These are phyloP conservation scores for Ochotona princeps DNA, from an alignment of 2,113 vertebrate genomes.

Conservation along the genomic window DNA sequence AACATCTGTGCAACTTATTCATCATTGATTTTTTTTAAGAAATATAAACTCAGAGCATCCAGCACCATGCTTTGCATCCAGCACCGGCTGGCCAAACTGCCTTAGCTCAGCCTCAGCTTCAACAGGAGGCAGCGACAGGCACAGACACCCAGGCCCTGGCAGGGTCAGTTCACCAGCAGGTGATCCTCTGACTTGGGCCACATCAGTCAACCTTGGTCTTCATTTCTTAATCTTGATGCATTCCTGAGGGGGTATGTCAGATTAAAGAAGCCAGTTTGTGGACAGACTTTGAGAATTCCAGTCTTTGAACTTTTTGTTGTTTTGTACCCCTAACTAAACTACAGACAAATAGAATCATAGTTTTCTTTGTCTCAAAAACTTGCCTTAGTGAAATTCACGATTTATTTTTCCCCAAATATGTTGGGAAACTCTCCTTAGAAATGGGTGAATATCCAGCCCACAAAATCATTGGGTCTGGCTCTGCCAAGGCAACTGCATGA, in stretches of 20 bases:
- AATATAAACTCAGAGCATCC: not conserved
- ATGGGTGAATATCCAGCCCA: no score
- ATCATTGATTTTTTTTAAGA: not conserved
- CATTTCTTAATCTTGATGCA: not conserved
- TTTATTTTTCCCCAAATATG: not conserved
- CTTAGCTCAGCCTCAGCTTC: not conserved
- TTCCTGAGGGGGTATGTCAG: not conserved
- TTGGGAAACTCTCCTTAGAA: not conserved
- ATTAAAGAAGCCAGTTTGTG: not conserved
- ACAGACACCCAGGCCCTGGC: not conserved
- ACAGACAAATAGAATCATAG: not conserved
- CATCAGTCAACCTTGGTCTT: not conserved
- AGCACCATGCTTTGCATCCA: not conserved
- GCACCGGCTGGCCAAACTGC: rapidly evolving
- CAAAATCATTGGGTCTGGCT: no score
- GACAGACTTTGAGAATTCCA: constrained; percentile 33
- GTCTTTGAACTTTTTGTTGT: not conserved
- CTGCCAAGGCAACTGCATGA: no score
- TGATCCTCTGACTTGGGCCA: not conserved
- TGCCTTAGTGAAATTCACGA: not conserved
- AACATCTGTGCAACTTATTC: not conserved
- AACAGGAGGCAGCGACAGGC: no score
- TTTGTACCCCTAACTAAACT: not conserved
- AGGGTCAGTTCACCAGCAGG: no score
- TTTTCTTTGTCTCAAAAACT: constrained; percentile 49